Conservation (phyloP, 2,888 invertebrate genomes). For the Prenolepis imparis region DNA sequence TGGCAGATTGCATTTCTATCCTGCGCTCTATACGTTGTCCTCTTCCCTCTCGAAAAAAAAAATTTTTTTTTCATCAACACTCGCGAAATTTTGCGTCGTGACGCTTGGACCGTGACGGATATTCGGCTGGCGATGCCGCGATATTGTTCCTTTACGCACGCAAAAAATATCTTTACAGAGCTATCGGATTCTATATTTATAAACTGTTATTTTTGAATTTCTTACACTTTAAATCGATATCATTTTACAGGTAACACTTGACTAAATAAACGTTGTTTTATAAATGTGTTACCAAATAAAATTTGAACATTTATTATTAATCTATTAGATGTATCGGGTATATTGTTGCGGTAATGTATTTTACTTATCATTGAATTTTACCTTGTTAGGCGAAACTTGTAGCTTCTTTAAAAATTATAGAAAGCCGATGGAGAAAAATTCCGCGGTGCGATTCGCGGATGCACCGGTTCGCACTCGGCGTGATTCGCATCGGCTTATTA, state of each 20-base stretch:
- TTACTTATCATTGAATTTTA: not conserved
- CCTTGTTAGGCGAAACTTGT: not conserved
- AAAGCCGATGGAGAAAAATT: not conserved
- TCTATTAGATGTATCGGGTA: not conserved
- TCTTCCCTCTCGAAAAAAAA: conserved; percentile 22
- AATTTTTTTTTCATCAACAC: conserved; percentile 61
- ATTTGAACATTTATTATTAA: not conserved
- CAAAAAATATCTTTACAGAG: conserved; percentile 16
- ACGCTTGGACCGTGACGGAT: conserved; percentile 43
- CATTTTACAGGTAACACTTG: not conserved
- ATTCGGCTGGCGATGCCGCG: conserved; percentile 15
- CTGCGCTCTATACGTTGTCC: conserved; percentile 63
- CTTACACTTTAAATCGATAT: not conserved
- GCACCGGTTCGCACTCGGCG: conserved; percentile 14
- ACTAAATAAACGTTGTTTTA: not conserved
- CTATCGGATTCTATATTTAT: not conserved
- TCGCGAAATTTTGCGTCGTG: conserved; percentile 67
- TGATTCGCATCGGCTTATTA: conserved; percentile 66
- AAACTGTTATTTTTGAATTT: not conserved
- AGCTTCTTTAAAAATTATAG: not conserved
- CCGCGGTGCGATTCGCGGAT: not conserved
- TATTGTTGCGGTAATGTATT: not conserved
- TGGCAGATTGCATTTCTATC: conserved; percentile 74
- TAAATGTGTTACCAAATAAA: not conserved
- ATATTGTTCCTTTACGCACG: conserved; percentile 36